Conservation (phyloP, 2,888 invertebrate species). For the Drosophila anomelani region DNA sequence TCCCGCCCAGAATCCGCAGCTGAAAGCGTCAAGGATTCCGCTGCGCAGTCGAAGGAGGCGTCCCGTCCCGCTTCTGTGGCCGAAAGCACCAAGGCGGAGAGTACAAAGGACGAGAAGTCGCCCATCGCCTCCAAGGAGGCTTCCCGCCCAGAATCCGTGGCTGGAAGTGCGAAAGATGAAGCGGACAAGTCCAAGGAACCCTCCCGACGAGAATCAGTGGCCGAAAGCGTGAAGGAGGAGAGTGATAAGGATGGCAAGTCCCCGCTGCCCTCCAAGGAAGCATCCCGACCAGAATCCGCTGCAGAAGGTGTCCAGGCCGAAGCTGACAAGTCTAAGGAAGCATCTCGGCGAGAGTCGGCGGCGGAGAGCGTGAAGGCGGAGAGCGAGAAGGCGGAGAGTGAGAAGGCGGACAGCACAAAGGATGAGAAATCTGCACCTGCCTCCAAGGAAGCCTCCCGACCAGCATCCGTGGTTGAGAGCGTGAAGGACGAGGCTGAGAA, state of each 20-base stretch:
- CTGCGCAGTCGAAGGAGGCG: constrained; percentile 17
- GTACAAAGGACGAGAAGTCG: not conserved
- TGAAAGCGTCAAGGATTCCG: constrained; percentile 30
- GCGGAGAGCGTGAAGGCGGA: constrained; percentile 17
- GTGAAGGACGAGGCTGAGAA: constrained; percentile 26
- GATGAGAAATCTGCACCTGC: constrained; percentile 35
- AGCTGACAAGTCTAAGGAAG: constrained; percentile 25
- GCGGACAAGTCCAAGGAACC: constrained; percentile 12
- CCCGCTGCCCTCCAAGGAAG: constrained; percentile 28
- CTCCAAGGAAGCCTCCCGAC: constrained; percentile 38
- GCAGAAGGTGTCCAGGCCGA: constrained; percentile 14
- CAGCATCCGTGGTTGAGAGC: constrained; percentile 39
- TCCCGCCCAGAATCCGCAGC: constrained; percentile 41
- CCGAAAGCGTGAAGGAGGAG: constrained; percentile 27
- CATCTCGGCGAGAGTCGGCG: constrained; percentile 27
- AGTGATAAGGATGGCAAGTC: constrained; percentile 8
- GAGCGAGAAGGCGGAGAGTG: constrained; percentile 27
- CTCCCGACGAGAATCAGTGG: constrained; percentile 27
- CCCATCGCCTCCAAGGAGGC: not conserved
- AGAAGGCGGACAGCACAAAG: constrained; percentile 7
- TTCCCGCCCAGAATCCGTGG: constrained; percentile 11
- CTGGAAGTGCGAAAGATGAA: constrained; percentile 23
- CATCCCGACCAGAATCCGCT: constrained; percentile 37
- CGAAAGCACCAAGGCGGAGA: constrained; percentile 7
- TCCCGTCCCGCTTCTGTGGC: constrained; percentile 54